Percentiles rank a stretch among this genome's conserved stretches.
Evolutionary conservation across 2,113 vertebrate genomes (phyloP).

Genomic region (Campylomormyrus tamandua): DNA sequence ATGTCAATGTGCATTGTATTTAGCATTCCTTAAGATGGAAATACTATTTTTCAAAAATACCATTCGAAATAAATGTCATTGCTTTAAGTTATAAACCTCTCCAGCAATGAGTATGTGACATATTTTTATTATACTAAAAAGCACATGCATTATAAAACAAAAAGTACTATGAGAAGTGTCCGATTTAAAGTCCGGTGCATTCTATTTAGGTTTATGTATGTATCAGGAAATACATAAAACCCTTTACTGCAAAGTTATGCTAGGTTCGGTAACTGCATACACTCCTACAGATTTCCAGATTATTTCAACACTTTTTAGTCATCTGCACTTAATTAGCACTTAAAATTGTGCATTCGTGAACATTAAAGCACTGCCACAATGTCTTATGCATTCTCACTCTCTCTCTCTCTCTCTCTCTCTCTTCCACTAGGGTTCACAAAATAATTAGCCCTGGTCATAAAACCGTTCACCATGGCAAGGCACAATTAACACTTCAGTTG

Average conservation of each 20-base stretch:
- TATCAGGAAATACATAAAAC: not conserved
- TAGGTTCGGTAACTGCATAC: not conserved
- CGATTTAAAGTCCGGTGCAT: not conserved
- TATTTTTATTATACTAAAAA: not conserved
- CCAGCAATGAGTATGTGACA: not conserved
- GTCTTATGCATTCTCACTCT: not conserved
- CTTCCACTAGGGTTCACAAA: not conserved
- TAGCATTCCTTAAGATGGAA: not conserved
- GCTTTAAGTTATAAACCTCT: not conserved
- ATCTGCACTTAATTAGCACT: slow-evolving; percentile 15
- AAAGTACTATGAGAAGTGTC: not conserved
- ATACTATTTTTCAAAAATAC: not conserved
- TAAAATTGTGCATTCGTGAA: not conserved
- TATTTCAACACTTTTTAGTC: not conserved
- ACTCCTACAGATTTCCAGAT: not conserved
- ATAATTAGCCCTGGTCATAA: slow-evolving; percentile 16
- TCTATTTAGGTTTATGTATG: not conserved
- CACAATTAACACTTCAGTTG: slow-evolving; percentile 19
- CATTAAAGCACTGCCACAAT: not conserved
- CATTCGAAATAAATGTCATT: not conserved
- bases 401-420: not conserved
- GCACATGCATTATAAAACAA: not conserved
- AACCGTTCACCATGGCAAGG: slow-evolving; percentile 2
- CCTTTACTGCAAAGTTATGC: not conserved
- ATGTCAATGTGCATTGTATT: not conserved